phyloP scores from a whole-genome alignment of 1,140 invertebrate species.

The Amphibalanus amphitrite region DNA sequence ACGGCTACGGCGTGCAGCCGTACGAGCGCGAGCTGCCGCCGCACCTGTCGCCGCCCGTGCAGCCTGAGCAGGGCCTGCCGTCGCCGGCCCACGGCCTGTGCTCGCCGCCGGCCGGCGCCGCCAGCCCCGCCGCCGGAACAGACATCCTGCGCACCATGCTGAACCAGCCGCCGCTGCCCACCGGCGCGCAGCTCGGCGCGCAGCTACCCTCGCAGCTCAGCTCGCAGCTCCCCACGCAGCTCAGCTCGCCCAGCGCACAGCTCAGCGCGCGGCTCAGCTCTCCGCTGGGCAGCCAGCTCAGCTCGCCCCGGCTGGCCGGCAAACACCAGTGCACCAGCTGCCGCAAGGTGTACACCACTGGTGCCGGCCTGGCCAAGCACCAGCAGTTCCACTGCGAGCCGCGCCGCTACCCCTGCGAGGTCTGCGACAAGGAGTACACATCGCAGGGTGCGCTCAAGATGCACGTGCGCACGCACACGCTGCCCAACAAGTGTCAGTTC shows the following conservation, averaged over 20 bases:
- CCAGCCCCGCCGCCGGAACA: not conserved
- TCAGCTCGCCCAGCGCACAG: no score
- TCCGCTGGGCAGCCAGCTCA: no score
- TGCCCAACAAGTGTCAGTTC: constrained; percentile 68
- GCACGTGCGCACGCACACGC: constrained; percentile 85
- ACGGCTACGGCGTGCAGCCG: no score
- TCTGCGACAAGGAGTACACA: constrained; percentile 90
- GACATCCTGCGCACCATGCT: not conserved
- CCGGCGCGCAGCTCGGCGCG: no score
- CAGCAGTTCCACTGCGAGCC: constrained; percentile 74
- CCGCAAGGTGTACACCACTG: constrained; percentile 86
- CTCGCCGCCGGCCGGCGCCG: no score
- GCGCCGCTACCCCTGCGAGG: constrained; percentile 89
- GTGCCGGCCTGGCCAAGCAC: constrained; percentile 85
- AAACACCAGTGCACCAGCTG: constrained; percentile 72
- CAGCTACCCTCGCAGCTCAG: no score
- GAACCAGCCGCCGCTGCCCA: not conserved
- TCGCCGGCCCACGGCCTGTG: not conserved
- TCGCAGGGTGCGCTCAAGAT: constrained; percentile 84
- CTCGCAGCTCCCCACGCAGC: no score
- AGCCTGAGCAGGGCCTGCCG: not conserved
- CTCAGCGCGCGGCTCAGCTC: no score
- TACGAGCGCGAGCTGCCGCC: not conserved
- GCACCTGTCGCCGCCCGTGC: constrained; percentile 1
- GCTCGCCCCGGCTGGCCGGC: constrained; percentile 9